Percentiles rank a stretch among this genome's conserved stretches.
These are phyloP conservation scores for Sepiola atlantica DNA, from an alignment of 2,888 invertebrate species.

Conservation along the genomic window DNA sequence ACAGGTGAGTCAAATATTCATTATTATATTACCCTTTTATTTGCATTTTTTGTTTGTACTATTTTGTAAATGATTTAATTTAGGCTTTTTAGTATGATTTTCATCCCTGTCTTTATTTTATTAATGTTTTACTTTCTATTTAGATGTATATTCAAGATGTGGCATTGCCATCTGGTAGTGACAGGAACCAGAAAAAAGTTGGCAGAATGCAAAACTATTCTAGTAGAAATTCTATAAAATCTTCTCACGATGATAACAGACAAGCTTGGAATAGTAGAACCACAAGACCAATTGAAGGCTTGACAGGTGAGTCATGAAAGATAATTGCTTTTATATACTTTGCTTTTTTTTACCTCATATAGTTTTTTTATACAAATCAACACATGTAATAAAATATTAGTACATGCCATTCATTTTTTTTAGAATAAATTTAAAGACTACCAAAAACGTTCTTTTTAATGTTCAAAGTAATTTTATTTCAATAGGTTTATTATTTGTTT, in stretches of 20 bases:
- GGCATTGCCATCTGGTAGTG: conserved; percentile 6
- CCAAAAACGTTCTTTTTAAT: no score
- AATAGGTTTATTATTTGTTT: no score
- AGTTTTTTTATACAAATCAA: neutral
- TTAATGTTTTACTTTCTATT: neutral
- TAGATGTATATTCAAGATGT: neutral
- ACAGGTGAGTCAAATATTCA: neutral
- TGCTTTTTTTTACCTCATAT: neutral
- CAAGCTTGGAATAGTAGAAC: neutral
- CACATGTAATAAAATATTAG: no score
- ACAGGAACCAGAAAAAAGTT: neutral
- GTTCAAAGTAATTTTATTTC: no score
- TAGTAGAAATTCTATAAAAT: neutral
- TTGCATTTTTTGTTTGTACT: neutral
- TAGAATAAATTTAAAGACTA: no score
- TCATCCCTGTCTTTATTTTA: neutral
- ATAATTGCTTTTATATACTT: neutral
- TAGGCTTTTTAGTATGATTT: neutral
- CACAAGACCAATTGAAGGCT: neutral
- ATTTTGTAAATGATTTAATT: neutral
- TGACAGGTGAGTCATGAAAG: neutral
- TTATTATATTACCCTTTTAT: neutral
- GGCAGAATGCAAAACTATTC: neutral
- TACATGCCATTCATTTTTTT: no score
- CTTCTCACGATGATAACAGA: neutral